These are phyloP conservation scores for Oscheius myriophilus DNA, from an alignment of 2,888 invertebrate species.

Conservation along the genomic window DNA sequence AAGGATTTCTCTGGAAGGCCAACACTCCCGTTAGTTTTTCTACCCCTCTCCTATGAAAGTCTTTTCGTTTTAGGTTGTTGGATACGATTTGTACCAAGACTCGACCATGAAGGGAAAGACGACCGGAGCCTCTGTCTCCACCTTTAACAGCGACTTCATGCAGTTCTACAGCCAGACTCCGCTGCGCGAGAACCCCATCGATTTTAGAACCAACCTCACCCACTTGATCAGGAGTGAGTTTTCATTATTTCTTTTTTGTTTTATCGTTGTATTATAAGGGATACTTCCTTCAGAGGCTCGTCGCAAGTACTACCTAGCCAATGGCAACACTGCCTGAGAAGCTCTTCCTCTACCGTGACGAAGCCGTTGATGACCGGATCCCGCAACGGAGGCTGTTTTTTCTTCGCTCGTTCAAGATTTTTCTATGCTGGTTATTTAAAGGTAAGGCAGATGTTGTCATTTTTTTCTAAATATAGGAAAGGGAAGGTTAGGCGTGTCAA, in stretches of 20 bases:
- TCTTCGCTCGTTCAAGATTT: too few species aligned
- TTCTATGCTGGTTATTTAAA: too few species aligned
- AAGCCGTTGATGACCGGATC: constrained; percentile 90
- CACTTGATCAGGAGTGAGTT: constrained; percentile 55
- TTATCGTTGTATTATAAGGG: too few species aligned
- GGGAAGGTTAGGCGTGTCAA: too few species aligned
- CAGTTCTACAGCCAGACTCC: constrained; percentile 82
- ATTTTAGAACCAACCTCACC: constrained; percentile 81
- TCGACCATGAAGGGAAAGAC: constrained; percentile 77
- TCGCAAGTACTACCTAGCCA: constrained; percentile 78
- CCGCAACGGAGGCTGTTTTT: too few species aligned
- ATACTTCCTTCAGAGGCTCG: constrained; percentile 79
- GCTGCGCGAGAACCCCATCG: constrained; percentile 81
- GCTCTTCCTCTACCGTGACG: constrained; percentile 89
- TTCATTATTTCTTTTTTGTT: background rate
- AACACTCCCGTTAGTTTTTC: constrained; percentile 76
- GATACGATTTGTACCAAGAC: constrained; percentile 88
- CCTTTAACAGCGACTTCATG: constrained; percentile 79
- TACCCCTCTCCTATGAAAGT: background rate
- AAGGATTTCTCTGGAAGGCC: constrained; percentile 88
- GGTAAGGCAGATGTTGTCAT: too few species aligned
- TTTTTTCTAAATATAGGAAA: too few species aligned
- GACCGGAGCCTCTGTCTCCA: constrained; percentile 85
- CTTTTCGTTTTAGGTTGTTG: constrained; percentile 78
- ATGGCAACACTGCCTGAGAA: constrained; percentile 80